Conservation (phyloP, 1,140 invertebrate species). For the Lethocerus indicus region DNA sequence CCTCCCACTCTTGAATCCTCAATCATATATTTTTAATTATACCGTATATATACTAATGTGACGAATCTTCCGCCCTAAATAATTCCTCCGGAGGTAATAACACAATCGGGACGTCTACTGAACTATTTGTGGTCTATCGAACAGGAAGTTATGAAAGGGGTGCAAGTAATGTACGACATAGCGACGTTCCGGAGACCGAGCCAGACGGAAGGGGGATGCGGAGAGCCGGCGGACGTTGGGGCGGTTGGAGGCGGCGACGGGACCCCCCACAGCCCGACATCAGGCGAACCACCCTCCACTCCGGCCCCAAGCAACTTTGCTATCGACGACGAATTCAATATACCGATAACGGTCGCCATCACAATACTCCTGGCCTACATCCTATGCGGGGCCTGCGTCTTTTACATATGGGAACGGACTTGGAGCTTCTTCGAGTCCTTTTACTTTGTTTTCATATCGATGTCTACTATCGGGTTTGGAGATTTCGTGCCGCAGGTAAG, state of each 20-base stretch:
- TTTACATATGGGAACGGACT: slow-evolving; percentile 57
- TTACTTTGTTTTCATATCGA: slow-evolving; percentile 89
- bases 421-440: slow-evolving; percentile 81
- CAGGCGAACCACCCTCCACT: slow-evolving; percentile 36
- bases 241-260: slow-evolving; percentile 16
- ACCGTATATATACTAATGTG: too few species aligned
- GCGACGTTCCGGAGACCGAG: slow-evolving; percentile 54
- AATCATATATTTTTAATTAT: too few species aligned
- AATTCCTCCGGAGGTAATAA: too few species aligned
- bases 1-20: too few species aligned
- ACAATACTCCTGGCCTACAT: slow-evolving; percentile 69
- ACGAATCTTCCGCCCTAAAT: too few species aligned
- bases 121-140: too few species aligned
- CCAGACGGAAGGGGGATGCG: too few species aligned
- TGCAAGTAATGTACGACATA: slow-evolving; percentile 60
- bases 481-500: slow-evolving; percentile 66
- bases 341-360: slow-evolving; percentile 74
- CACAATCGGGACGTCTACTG: too few species aligned
- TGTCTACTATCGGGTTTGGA: slow-evolving; percentile 83
- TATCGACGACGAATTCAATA: slow-evolving; percentile 85
- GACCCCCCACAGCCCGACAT: slow-evolving; percentile 1
- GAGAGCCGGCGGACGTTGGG: slow-evolving; percentile 34
- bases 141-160: slow-evolving; percentile 65
- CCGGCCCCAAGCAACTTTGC: slow-evolving; percentile 48
- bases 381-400: slow-evolving; percentile 60